Base-by-base conservation (phyloP, 2,888 invertebrate species). In the Heliconius ismenius region DNA sequence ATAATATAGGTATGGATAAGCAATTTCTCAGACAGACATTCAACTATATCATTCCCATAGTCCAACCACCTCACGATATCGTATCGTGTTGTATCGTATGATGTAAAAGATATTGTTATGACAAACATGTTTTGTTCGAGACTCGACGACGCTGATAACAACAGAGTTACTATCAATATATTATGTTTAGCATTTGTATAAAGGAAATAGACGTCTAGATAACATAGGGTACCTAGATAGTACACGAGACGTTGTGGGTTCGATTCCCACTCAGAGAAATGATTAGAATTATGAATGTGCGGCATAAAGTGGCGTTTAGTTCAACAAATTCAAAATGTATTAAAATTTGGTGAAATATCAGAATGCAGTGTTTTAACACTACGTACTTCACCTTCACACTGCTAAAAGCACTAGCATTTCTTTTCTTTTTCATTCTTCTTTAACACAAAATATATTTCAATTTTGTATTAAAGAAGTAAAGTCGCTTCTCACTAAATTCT, bases 61-160 rank as follows among this genome's bases (percentile, higher is more conserved):
- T 62, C 60, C 24, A 11, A 24, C 6, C 24, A 26, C 62, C 26
- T 60, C 18, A 68, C 75, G 26, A n/a, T 21, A 68, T 74, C 32
- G 73, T 49, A 28, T 78, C 74, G 65, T 65, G 9, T 79, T 78
- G 79, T 65, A 15, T 79, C 79, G 79, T 73, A 7, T 4, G 3
- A 4, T 79, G 15, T 78, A 79, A 80, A 64, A 7, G 21, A 13
- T 24, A 39, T 21, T 24, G 70, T 36, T 70, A 65, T 72, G 75
- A 79, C 80, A 69, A 78, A 77, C 73, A 76, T 76, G 78, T 75
- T 76, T 78, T 78, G 79, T 76, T 79, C 70, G 79, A 82, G 81
- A 82, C 81, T 72, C 54, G n/a, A 63, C 74, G 82, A 75, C 82
- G 79, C 77, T 77, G 78, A 79, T 79, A 81, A 78, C 54, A 21